Conservation (phyloP, 2,113 vertebrate species). For the Indri indri region DNA sequence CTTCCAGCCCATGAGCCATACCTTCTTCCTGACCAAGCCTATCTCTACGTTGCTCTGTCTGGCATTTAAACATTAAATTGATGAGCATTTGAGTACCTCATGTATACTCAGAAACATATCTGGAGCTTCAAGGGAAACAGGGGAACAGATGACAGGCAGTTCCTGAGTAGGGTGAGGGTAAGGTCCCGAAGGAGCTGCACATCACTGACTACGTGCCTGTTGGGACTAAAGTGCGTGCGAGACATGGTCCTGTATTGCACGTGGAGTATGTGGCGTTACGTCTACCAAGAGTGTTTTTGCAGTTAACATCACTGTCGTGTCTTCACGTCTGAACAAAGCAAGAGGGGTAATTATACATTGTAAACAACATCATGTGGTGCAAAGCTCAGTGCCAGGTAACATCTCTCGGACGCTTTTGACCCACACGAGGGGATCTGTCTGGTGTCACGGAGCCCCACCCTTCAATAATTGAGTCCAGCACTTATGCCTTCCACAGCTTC, state of each 20-base stretch:
- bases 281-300: background rate
- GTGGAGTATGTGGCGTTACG: background rate
- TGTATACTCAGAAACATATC: background rate
- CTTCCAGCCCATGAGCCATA: background rate
- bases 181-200: background rate
- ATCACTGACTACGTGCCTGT: background rate
- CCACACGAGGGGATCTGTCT: background rate
- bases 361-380: background rate
- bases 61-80: background rate
- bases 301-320: background rate
- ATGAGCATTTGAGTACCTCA: background rate
- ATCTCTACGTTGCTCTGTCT: background rate
- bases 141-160: background rate
- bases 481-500: background rate
- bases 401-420: background rate
- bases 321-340: background rate
- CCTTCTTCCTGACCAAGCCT: background rate
- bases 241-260: background rate
- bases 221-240: fast-evolving
- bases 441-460: background rate
- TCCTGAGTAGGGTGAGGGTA: background rate
- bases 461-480: background rate
- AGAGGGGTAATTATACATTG: background rate
- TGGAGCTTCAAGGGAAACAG: background rate
- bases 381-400: background rate